Evolutionary conservation across 2,888 invertebrate species (phyloP).

Genomic region (Dryobota labecula): DNA sequence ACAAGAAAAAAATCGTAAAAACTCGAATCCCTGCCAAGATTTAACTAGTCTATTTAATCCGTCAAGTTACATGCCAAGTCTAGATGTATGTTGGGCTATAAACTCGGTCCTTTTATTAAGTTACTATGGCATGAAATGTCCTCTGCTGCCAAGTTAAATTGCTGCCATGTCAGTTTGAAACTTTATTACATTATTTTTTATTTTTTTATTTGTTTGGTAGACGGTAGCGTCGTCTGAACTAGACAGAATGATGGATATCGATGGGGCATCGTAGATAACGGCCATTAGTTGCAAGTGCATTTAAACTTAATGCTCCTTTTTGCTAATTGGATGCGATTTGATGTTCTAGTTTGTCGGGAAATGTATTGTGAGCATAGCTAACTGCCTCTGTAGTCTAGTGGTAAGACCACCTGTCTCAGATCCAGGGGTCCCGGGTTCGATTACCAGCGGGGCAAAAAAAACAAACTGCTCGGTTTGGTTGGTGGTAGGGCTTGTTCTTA

Average conservation of each 20-base stretch:
- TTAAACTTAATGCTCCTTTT: constrained; percentile 47
- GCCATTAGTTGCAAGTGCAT: constrained; percentile 27
- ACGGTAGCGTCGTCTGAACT: constrained; percentile 37
- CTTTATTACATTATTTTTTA: constrained; percentile 48
- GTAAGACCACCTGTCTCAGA: too few species aligned
- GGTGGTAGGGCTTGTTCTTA: too few species aligned
- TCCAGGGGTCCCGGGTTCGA: too few species aligned
- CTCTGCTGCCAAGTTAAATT: constrained; percentile 64
- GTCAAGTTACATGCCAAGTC: constrained; percentile 57
- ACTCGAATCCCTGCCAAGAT: constrained; percentile 37
- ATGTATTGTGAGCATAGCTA: not conserved
- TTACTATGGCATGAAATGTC: constrained; percentile 54
- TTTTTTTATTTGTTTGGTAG: constrained; percentile 34
- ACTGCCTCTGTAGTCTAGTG: too few species aligned
- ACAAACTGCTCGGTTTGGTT: too few species aligned
- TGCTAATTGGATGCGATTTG: constrained; percentile 36
- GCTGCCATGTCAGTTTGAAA: constrained; percentile 57
- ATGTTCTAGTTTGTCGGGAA: not conserved
- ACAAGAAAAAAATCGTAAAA: constrained; percentile 14
- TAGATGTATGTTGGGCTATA: constrained; percentile 50
- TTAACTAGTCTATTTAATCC: constrained; percentile 42
- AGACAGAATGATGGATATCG: constrained; percentile 57
- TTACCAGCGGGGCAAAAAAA: too few species aligned
- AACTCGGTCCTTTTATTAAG: constrained; percentile 62
- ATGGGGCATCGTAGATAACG: constrained; percentile 38